Percentiles rank a stretch among this genome's conserved stretches.
Evolutionary conservation across 1,140 invertebrate species (phyloP).

Genomic region (Zophobas morio): DNA sequence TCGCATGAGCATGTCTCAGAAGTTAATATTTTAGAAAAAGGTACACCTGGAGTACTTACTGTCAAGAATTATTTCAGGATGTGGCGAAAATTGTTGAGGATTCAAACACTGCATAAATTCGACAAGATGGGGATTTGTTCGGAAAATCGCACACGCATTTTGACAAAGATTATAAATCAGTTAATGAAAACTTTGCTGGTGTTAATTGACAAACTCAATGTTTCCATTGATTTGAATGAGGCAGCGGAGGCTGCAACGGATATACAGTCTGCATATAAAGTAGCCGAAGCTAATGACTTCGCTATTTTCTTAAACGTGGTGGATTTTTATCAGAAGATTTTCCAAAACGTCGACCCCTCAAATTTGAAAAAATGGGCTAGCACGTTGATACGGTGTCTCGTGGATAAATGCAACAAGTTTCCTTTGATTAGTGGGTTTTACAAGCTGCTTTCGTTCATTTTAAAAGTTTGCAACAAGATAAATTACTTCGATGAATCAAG

Average conservation of each 20-base stretch:
- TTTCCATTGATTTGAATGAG: constrained; percentile 62
- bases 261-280: constrained; percentile 69
- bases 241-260: constrained; percentile 66
- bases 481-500: constrained; percentile 59
- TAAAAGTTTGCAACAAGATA: constrained; percentile 65
- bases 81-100: constrained; percentile 70
- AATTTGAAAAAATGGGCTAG: constrained; percentile 70
- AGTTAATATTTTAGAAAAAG: constrained; percentile 64
- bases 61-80: constrained; percentile 71
- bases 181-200: constrained; percentile 70
- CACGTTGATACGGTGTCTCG: constrained; percentile 71
- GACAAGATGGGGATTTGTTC: constrained; percentile 50
- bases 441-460: constrained; percentile 68
- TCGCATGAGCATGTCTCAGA: constrained; percentile 67
- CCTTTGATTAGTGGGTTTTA: constrained; percentile 74
- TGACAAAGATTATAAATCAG: constrained; percentile 71
- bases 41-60: constrained; percentile 63
- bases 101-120: too few relatives aligned
- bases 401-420: constrained; percentile 71
- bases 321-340: constrained; percentile 75
- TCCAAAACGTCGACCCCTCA: constrained; percentile 67
- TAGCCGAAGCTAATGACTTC: constrained; percentile 75
- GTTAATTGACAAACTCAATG: constrained; percentile 71
- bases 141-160: constrained; percentile 63
- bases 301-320: constrained; percentile 79